phyloP scores from a whole-genome alignment of 2,797 vertebrate genomes.

The Rhynchonycteris naso region DNA sequence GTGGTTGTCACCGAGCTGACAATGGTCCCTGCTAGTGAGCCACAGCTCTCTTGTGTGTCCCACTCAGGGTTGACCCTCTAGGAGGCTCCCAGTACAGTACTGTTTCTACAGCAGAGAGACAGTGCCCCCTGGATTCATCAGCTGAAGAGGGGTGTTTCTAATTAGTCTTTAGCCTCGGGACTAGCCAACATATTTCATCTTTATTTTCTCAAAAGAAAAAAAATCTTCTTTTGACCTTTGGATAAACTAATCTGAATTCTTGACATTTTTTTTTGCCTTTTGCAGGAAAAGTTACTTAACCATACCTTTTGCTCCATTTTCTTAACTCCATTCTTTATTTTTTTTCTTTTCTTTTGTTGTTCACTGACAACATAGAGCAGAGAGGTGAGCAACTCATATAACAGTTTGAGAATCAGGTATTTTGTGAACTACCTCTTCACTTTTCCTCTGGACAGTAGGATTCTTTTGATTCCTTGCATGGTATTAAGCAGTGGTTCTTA shows the following conservation, averaged over 20 bases:
- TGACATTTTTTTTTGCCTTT: background rate
- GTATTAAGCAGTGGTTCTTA: too few relatives aligned
- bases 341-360: background rate
- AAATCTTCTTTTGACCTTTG: slow-evolving; percentile 37
- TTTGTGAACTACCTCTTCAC: background rate
- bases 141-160: background rate
- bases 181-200: background rate
- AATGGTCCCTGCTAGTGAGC: background rate
- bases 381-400: background rate
- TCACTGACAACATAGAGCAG: background rate
- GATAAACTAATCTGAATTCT: slow-evolving; percentile 52
- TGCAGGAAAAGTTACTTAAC: background rate
- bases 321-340: background rate
- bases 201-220: slow-evolving; percentile 16
- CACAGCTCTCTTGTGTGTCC: background rate
- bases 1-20: background rate
- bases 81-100: background rate
- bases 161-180: slow-evolving; percentile 3
- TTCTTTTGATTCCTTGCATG: background rate
- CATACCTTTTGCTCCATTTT: background rate
- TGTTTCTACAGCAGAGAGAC: background rate
- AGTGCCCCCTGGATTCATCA: background rate
- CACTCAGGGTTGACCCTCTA: background rate
- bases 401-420: background rate
- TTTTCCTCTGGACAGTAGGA: background rate